Conservation (phyloP, 2,113 vertebrate genomes). For the Helogale parvula region DNA sequence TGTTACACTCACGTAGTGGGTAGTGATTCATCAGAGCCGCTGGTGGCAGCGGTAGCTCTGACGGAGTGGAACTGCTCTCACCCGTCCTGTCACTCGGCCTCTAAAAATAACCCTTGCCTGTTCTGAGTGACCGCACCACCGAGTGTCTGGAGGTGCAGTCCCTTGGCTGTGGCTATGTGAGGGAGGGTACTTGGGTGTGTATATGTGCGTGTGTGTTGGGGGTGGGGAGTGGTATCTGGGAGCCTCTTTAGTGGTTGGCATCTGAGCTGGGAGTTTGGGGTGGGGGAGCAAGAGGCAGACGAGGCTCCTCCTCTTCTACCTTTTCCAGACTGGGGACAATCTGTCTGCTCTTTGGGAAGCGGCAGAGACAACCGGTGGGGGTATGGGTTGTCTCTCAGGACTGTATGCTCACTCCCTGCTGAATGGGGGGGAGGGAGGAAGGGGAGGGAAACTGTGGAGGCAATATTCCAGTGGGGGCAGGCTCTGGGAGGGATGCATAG, state of each 20-base stretch:
- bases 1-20: background rate
- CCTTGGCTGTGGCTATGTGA: background rate
- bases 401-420: background rate
- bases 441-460: background rate
- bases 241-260: constrained; percentile 25
- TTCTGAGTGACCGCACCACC: constrained; percentile 19
- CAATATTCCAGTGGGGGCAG: background rate
- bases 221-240: background rate
- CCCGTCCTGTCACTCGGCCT: constrained; percentile 26
- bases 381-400: constrained; percentile 4
- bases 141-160: background rate
- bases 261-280: background rate
- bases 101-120: constrained; percentile 60
- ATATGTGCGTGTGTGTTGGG: no score
- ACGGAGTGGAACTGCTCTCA: background rate
- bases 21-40: constrained; percentile 47
- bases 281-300: background rate
- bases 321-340: background rate
- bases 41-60: constrained; percentile 3
- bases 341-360: constrained; percentile 9
- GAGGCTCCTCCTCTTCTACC: background rate
- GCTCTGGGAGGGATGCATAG: background rate
- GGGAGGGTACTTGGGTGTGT: fast-evolving
- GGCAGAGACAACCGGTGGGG: constrained; percentile 22
- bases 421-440: background rate